Conservation (phyloP, 2,797 vertebrate genomes). For the Nannoperca australis region DNA sequence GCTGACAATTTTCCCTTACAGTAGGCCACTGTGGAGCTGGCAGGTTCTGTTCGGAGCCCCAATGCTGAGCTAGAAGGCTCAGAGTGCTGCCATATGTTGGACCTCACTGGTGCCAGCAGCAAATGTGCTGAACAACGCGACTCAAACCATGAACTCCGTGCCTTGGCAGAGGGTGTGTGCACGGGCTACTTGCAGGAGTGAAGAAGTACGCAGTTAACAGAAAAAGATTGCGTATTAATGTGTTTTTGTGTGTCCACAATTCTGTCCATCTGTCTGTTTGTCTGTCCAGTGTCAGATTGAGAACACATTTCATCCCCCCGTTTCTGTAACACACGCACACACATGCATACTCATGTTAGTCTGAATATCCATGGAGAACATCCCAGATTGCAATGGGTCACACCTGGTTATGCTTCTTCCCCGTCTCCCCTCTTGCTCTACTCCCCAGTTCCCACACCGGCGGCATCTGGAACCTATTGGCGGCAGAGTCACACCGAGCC, state of each 20-base stretch:
- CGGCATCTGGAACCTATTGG: slow-evolving; percentile 88
- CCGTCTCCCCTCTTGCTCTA: slow-evolving; percentile 62
- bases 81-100: slow-evolving; percentile 87
- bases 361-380: slow-evolving; percentile 78
- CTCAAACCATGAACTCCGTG: slow-evolving; percentile 83
- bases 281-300: slow-evolving; percentile 64
- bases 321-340: slow-evolving; percentile 51
- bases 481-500: slow-evolving; percentile 85
- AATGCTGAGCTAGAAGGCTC: slow-evolving; percentile 70
- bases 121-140: slow-evolving; percentile 83
- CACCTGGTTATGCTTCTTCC: slow-evolving; percentile 86
- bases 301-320: slow-evolving; percentile 58
- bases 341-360: slow-evolving; percentile 57
- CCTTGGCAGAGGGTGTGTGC: slow-evolving; percentile 77
- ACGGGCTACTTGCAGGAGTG: slow-evolving; percentile 62
- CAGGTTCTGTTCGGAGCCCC: slow-evolving; percentile 77
- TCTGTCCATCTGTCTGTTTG: slow-evolving; percentile 55
- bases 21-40: slow-evolving; percentile 81
- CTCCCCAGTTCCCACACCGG: slow-evolving; percentile 83
- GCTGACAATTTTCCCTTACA: slow-evolving; percentile 79
- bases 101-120: slow-evolving; percentile 79
- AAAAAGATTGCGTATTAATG: slow-evolving; percentile 37
- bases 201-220: slow-evolving; percentile 45
- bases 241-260: slow-evolving; percentile 55
- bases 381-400: slow-evolving; percentile 83